Evolutionary conservation across 2,888 invertebrate genomes (phyloP).

Genomic region (Watsonalla cultraria): DNA sequence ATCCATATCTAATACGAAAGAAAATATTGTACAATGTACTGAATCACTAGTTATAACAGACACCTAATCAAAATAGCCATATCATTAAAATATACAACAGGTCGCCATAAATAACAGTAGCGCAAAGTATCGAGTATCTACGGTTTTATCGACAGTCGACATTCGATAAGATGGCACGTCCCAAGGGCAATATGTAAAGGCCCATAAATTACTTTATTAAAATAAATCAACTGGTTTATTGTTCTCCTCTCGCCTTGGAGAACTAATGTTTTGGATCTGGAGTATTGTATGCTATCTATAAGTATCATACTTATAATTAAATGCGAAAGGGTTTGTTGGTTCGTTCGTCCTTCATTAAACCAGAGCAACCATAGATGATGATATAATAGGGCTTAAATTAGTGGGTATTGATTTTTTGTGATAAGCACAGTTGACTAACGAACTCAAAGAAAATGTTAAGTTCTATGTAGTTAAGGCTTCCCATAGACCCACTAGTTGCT

Average conservation of each 20-base stretch:
- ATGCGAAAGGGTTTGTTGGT: no score
- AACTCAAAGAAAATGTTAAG: no score
- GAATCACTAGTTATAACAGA: neutral
- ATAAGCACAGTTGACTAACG: no score
- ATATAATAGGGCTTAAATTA: no score
- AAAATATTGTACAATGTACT: no score
- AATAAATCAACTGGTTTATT: slow-evolving; percentile 74
- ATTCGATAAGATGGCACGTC: slow-evolving; percentile 64
- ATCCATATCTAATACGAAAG: no score
- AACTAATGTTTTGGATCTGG: slow-evolving; percentile 50
- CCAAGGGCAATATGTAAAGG: slow-evolving; percentile 70
- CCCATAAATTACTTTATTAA: slow-evolving; percentile 75
- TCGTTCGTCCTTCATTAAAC: no score
- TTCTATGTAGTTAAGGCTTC: no score
- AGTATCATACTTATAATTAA: no score
- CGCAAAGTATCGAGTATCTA: slow-evolving; percentile 51
- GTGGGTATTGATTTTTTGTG: no score
- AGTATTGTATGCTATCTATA: slow-evolving; percentile 21
- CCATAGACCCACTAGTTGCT: no score
- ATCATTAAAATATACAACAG: slow-evolving; percentile 61
- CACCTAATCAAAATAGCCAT: slow-evolving; percentile 12
- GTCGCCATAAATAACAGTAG: slow-evolving; percentile 60
- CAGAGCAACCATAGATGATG: no score
- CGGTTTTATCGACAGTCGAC: slow-evolving; percentile 61
- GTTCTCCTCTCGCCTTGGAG: slow-evolving; percentile 68